phyloP scores from a whole-genome alignment of 2,888 invertebrate genomes.

The Ormyrus pomaceus region DNA sequence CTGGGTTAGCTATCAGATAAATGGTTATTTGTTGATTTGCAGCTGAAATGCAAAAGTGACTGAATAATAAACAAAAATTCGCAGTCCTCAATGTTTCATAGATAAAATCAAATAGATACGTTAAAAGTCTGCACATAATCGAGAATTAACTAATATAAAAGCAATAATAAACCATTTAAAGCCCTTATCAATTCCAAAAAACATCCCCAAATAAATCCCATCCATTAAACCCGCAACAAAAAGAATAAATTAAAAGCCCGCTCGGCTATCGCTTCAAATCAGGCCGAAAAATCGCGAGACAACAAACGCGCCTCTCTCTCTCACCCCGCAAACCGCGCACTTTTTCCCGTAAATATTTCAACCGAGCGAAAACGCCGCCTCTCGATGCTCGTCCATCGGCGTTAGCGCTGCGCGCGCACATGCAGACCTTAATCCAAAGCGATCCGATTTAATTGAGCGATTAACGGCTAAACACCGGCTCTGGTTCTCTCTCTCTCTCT shows the following conservation, averaged over 20 bases:
- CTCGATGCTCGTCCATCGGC: neutral
- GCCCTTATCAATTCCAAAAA: neutral
- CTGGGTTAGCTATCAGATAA: no score
- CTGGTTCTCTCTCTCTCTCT: constrained; percentile 28
- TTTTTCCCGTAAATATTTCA: constrained; percentile 43
- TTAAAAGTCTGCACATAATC: no score
- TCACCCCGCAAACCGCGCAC: neutral
- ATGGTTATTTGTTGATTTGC: no score
- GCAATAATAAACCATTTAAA: neutral
- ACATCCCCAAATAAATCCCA: neutral
- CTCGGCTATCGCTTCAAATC: no score
- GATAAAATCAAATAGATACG: no score
- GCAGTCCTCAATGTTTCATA: no score
- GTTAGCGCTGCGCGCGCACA: neutral
- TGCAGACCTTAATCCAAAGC: constrained; percentile 49
- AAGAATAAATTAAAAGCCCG: neutral
- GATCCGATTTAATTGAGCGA: constrained; percentile 75
- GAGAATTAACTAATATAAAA: no score
- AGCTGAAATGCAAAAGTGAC: no score
- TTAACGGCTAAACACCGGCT: constrained; percentile 73
- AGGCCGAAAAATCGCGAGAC: neutral
- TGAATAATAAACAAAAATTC: no score
- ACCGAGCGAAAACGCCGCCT: constrained; percentile 34
- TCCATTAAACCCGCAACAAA: neutral
- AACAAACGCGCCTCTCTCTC: neutral